Evolutionary conservation across 2,797 vertebrate genomes (phyloP), one percentile per base, ranked within the genome.

Genomic region (Crax fasciolata): DNA sequence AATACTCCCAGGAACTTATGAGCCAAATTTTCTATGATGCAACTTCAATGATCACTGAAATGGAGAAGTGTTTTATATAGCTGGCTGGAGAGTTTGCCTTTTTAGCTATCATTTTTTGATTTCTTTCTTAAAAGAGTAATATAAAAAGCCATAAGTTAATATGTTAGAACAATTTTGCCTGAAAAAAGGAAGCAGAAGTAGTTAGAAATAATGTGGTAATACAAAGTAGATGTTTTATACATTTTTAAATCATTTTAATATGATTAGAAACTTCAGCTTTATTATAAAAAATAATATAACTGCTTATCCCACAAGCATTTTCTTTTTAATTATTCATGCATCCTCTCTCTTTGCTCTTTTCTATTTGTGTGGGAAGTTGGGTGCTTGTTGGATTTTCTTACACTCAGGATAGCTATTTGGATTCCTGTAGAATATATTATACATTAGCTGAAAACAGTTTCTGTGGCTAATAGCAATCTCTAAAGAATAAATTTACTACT

Each of bases 1-100:
- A 97, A 97, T 95, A 74, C 43, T 96, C 73, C 71, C 87, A 94
- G 96, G 92, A 28, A 76, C 95, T 96, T 96, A 96, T 70, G 49
- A 96, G 87, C 67, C 84, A 89, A 72, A 84, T 95, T 97, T 97
- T 95, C 95, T 95, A 90, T 84, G 76, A 82, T 87, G 63, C 89
- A 89, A 97, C 66, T 97, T 97, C 97, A 97, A 97, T 95, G 97
- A 95, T 87, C 93, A 84, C 84, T 95, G 65, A 94, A 94, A 97
- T 68, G 87, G 23, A 10, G 28, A 66, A 71, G 90, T 90, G 57
- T 28, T 96, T 96, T 96, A 88, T 94, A 82, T 90, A 93, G 87
- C 94, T 94, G 93, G 30, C 83, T 94, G 81, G 73, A 93, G 61
- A 89, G 75, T 93, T 96, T 92, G 88, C 90, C 20, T 76, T 94